Conservation (phyloP, 2,113 vertebrate species). For the Laticauda colubrina region DNA sequence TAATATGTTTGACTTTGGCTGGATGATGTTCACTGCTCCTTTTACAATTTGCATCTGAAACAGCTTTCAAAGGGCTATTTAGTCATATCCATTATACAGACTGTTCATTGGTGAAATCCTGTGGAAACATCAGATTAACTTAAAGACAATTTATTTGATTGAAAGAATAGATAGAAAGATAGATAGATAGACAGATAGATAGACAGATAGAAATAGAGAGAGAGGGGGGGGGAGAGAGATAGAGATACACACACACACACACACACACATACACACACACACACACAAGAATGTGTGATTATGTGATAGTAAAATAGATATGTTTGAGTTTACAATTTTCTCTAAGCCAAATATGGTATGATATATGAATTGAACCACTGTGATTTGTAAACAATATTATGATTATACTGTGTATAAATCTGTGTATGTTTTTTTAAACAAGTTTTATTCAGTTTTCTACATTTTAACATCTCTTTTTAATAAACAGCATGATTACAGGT, state of each 20-base stretch:
- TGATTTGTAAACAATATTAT: not conserved
- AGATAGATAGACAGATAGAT: too few species aligned
- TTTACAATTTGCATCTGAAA: not conserved
- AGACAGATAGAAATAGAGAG: too few species aligned
- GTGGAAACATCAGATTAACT: not conserved
- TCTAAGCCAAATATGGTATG: not conserved
- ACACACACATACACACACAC: too few species aligned
- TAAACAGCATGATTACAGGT: too few species aligned
- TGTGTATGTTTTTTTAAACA: too few species aligned
- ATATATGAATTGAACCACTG: not conserved
- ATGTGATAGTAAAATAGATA: not conserved
- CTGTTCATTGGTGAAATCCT: not conserved
- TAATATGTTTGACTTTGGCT: not conserved
- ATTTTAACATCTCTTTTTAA: too few species aligned
- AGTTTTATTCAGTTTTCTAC: too few species aligned
- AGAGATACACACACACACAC: too few species aligned
- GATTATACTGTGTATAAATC: not conserved
- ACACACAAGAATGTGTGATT: not conserved
- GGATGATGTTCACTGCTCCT: not conserved
- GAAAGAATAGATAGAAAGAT: not conserved
- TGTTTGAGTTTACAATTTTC: not conserved
- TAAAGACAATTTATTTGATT: not conserved
- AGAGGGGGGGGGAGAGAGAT: too few species aligned
- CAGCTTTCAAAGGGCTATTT: not conserved
- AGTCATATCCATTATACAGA: not conserved